Percentiles rank a stretch among this genome's conserved stretches.
These are phyloP conservation scores for Enteromius radiatus DNA, from an alignment of 2,797 vertebrate genomes.

Conservation along the genomic window DNA sequence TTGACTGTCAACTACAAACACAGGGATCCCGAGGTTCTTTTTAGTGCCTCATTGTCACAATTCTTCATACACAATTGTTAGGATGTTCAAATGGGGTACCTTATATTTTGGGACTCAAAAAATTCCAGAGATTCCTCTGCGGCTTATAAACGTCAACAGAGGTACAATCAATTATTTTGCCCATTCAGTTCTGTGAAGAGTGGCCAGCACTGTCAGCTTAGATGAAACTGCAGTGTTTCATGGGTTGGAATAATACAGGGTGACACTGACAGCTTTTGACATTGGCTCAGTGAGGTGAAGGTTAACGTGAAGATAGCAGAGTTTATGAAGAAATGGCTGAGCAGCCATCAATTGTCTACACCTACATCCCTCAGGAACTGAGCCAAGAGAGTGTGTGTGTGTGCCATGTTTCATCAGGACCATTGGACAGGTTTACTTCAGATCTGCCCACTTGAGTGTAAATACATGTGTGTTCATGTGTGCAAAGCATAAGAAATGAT, in stretches of 20 bases:
- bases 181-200: slow-evolving; percentile 16
- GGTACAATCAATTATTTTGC: slow-evolving; percentile 25
- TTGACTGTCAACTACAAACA: slow-evolving; percentile 5
- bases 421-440: slow-evolving; percentile 39
- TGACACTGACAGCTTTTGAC: slow-evolving; percentile 52
- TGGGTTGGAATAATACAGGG: slow-evolving; percentile 32
- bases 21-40: not conserved
- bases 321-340: slow-evolving; percentile 34
- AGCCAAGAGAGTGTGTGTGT: slow-evolving; percentile 15
- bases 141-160: not conserved
- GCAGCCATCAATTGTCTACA: slow-evolving; percentile 31
- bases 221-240: slow-evolving; percentile 16
- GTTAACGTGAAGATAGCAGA: slow-evolving; percentile 42
- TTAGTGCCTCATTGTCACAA: slow-evolving; percentile 1
- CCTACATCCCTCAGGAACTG: slow-evolving; percentile 43
- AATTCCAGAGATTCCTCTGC: not conserved
- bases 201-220: not conserved
- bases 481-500: not conserved
- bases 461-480: not conserved
- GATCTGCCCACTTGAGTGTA: not conserved
- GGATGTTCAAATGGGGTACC: slow-evolving; percentile 19
- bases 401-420: slow-evolving; percentile 10
- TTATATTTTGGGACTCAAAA: not conserved
- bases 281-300: slow-evolving; percentile 30
- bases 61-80: slow-evolving; percentile 13